phyloP scores from a whole-genome alignment of 2,113 vertebrate genomes.

The Romanogobio albipinnatus region DNA sequence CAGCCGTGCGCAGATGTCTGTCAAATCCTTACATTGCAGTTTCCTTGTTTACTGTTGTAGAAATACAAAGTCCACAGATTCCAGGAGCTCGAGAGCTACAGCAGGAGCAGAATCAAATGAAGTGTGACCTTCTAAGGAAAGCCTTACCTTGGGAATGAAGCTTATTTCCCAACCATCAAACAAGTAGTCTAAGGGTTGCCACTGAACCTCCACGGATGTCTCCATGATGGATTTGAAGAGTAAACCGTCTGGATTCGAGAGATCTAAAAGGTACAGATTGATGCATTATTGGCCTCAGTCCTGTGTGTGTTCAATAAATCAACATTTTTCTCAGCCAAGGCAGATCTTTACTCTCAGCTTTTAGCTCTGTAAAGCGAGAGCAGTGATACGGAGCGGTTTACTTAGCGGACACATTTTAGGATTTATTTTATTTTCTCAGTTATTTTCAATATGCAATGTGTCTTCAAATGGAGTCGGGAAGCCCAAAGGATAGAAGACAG shows the following conservation, averaged over 20 bases:
- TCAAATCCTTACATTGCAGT: slow-evolving; percentile 3
- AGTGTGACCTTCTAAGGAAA: slow-evolving; percentile 14
- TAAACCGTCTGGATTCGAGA: slow-evolving; percentile 89
- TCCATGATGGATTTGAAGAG: slow-evolving; percentile 95
- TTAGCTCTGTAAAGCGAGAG: slow-evolving; percentile 6
- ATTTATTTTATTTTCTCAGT: not conserved
- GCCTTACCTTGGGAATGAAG: slow-evolving; percentile 94
- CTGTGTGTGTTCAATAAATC: slow-evolving; percentile 65
- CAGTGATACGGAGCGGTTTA: not conserved
- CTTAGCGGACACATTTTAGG: not conserved
- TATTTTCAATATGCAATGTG: not conserved
- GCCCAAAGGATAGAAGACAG: not conserved
- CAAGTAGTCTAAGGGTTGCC: slow-evolving; percentile 91
- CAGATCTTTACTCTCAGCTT: slow-evolving; percentile 34
- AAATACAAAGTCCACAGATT: not conserved
- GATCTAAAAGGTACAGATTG: slow-evolving; percentile 82
- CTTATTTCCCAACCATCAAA: slow-evolving; percentile 99
- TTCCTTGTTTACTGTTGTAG: not conserved
- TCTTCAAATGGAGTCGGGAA: not conserved
- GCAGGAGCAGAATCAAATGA: slow-evolving; percentile 23
- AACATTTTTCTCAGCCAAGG: slow-evolving; percentile 20
- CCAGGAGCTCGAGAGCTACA: not conserved
- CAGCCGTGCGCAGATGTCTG: slow-evolving; percentile 1
- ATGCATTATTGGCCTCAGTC: slow-evolving; percentile 68
- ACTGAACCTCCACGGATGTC: slow-evolving; percentile 94